Evolutionary conservation across 2,888 invertebrate genomes (phyloP).

Genomic region (Drosophila mayaguana): DNA sequence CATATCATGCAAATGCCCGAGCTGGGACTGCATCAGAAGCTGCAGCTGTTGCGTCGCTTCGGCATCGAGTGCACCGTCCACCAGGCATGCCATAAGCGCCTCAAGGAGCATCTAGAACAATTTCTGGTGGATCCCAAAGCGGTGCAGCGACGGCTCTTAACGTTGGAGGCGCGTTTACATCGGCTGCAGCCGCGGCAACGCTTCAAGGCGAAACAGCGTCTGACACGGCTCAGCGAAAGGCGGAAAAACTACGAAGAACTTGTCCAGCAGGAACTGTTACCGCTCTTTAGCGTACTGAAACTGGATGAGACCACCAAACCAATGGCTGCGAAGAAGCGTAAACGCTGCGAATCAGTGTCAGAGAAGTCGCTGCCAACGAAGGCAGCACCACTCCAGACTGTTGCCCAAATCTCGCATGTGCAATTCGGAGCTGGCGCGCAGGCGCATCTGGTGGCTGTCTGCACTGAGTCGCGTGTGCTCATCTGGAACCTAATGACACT

Average conservation of each 20-base stretch:
- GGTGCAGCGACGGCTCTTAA: slow-evolving; percentile 21
- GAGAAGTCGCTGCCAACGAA: not conserved
- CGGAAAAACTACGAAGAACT: slow-evolving; percentile 57
- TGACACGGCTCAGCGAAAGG: slow-evolving; percentile 59
- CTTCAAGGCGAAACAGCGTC: slow-evolving; percentile 83
- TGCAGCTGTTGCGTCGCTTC: slow-evolving; percentile 80
- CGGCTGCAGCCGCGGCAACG: slow-evolving; percentile 71
- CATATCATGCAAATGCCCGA: slow-evolving; percentile 80
- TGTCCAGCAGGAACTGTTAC: slow-evolving; percentile 67
- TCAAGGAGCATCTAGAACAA: slow-evolving; percentile 65
- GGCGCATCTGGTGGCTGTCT: slow-evolving; percentile 80
- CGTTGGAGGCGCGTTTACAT: slow-evolving; percentile 57
- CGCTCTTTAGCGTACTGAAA: slow-evolving; percentile 74
- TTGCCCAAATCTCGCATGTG: slow-evolving; percentile 79
- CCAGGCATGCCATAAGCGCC: slow-evolving; percentile 52
- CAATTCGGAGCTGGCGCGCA: slow-evolving; percentile 83
- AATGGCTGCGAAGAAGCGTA: slow-evolving; percentile 5
- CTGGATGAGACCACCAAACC: slow-evolving; percentile 50
- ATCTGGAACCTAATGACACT: slow-evolving; percentile 90
- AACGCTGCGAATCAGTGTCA: slow-evolving; percentile 4
- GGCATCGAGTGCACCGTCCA: slow-evolving; percentile 75
- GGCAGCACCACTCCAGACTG: slow-evolving; percentile 58
- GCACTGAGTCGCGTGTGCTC: slow-evolving; percentile 86
- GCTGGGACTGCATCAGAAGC: slow-evolving; percentile 83
- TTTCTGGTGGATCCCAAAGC: slow-evolving; percentile 38